phyloP scores from a whole-genome alignment of 1,140 invertebrate species.

The Drosophila persimilis region DNA sequence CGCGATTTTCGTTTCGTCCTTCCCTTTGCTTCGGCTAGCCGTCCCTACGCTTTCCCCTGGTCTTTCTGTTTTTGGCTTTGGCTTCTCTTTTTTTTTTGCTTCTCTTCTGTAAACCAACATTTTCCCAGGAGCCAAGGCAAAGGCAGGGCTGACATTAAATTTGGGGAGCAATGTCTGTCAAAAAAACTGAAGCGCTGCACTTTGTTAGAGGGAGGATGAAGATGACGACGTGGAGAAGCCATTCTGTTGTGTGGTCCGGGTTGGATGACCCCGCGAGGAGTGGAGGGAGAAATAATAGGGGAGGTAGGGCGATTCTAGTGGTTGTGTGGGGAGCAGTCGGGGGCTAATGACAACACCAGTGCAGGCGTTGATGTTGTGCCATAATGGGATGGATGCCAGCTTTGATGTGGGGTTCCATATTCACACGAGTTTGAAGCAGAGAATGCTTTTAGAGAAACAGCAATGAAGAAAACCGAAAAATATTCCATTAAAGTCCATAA shows the following conservation, averaged over 20 bases:
- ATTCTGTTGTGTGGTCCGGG: constrained; percentile 48
- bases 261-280: constrained; percentile 46
- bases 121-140: constrained; percentile 63
- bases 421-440: not conserved
- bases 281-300: not conserved
- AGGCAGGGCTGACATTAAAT: constrained; percentile 71
- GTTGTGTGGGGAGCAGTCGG: not conserved
- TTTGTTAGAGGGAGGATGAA: constrained; percentile 28
- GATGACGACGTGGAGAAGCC: constrained; percentile 7
- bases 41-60: constrained; percentile 11
- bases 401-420: constrained; percentile 63
- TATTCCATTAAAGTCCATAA: not conserved
- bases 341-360: constrained; percentile 42
- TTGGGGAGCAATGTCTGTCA: constrained; percentile 71
- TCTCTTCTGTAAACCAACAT: constrained; percentile 44
- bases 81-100: constrained; percentile 13
- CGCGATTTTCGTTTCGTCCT: constrained; percentile 46
- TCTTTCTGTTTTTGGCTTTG: constrained; percentile 31
- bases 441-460: no score
- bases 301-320: not conserved
- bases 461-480: not conserved
- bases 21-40: not conserved
- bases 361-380: constrained; percentile 59
- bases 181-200: constrained; percentile 61
- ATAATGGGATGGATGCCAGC: constrained; percentile 52